Conservation (phyloP, 2,888 invertebrate genomes). For the Actias luna region DNA sequence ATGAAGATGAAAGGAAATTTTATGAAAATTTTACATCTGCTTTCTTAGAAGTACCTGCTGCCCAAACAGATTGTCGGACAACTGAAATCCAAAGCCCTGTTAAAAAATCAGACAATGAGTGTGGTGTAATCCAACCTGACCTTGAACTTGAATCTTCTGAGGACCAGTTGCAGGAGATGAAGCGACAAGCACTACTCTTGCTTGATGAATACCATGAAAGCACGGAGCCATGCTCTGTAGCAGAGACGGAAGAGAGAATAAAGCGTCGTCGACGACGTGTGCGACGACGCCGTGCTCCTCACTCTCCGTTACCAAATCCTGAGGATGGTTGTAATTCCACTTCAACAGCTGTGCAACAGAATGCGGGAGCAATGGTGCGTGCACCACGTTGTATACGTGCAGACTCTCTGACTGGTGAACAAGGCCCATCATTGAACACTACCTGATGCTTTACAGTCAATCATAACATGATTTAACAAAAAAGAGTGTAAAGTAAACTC, state of each 20-base stretch:
- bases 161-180: slow-evolving; percentile 28
- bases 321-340: background rate
- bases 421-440: too few relatives aligned
- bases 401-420: background rate
- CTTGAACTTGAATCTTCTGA: slow-evolving; percentile 1
- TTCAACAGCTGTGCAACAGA: slow-evolving; percentile 16
- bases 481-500: too few relatives aligned
- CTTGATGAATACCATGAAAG: slow-evolving; percentile 24
- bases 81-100: background rate
- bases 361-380: background rate
- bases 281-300: slow-evolving; percentile 18
- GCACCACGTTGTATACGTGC: slow-evolving; percentile 18
- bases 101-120: background rate
- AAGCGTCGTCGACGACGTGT: slow-evolving; percentile 7
- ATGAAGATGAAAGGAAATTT: background rate
- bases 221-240: background rate
- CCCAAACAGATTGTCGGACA: background rate
- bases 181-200: slow-evolving; percentile 33
- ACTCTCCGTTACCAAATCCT: slow-evolving; percentile 9
- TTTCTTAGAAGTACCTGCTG: background rate
- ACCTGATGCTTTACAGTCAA: too few relatives aligned
- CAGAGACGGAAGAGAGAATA: slow-evolving; percentile 6
- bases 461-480: too few relatives aligned
- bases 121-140: background rate
- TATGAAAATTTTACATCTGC: background rate